These are phyloP conservation scores for Rallus limicola DNA, from an alignment of 2,113 vertebrate species.

Conservation along the genomic window DNA sequence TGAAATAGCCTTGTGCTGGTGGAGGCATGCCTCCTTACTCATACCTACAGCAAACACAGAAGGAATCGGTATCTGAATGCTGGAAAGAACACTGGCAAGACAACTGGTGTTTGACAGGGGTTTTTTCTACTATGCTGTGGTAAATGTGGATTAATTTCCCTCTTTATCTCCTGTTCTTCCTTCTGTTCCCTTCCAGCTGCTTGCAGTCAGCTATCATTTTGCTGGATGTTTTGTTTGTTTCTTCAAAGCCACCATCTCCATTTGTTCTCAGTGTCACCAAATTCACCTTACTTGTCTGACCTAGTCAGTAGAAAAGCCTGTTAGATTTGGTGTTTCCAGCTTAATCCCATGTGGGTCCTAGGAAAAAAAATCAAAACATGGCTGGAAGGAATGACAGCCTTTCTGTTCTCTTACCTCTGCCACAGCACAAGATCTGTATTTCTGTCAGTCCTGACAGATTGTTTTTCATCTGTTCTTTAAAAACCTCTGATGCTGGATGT, in stretches of 20 bases:
- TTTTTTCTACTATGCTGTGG: background rate
- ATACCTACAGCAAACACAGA: background rate
- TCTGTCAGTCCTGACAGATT: background rate
- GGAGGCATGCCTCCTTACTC: background rate
- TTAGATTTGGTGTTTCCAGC: background rate
- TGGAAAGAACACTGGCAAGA: background rate
- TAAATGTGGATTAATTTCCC: background rate
- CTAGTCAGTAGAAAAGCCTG: background rate
- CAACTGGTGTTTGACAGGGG: background rate
- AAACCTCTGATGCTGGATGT: background rate
- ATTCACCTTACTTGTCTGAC: background rate
- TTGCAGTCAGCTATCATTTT: background rate
- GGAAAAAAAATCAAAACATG: background rate
- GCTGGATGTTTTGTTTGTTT: background rate
- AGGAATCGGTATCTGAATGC: background rate
- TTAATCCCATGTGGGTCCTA: background rate
- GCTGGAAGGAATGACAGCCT: background rate
- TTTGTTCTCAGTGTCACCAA: background rate
- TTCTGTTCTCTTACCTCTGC: background rate
- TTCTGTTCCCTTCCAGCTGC: background rate
- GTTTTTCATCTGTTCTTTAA: background rate
- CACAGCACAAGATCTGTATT: background rate
- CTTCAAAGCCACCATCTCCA: background rate
- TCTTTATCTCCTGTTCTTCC: background rate
- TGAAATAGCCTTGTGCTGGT: background rate